Base-by-base conservation (phyloP, 2,113 vertebrate genomes). In the Gymnocephalus cernua region DNA sequence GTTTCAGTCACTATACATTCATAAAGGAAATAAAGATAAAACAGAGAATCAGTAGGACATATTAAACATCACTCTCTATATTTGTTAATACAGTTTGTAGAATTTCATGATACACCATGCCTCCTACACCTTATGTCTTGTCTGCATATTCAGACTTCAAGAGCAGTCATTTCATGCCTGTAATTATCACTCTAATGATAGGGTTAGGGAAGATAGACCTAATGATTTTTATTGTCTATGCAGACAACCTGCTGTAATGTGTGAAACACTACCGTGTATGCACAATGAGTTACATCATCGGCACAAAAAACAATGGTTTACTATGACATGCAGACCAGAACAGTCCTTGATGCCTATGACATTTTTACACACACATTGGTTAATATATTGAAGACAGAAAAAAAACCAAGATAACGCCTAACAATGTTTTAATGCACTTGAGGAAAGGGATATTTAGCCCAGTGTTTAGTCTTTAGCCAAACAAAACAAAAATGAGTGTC, bases 131-230 rank as follows among this genome's bases (percentile, higher is more conserved):
- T 56, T 21, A 21, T 54, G 18, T 45, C 69, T 27, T 58, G 19
- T 47, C 35, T 56, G 27, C 27, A 16, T 56, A 47, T 38, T 71
- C 38, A 25, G 56, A 76, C n/a, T 44, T 51, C 29, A 16, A 70
- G 25, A 77, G 29, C 13, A 67, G 45, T 56, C 6, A 41, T 62
- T 41, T 63, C 25, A 76, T 23, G 63, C 32, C 21, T 69, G 18
- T 53, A 62, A 68, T 80, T 63, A 80, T 64, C 21, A 48, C n/a
- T 23, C 35, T 54, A 15, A 32, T 56, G 16, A 74, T 1, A 58
- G 27, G 15, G 54, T 2, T 11, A 41, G 38, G 38, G 38, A 41
- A 58, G 1, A 66, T 4, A 53, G 4, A 3, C 4, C 4, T 32
- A 4, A 32, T 50, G 27, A 15, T 59, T 18, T 16, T 53, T 15